Base-by-base conservation (phyloP, 2,113 vertebrate genomes). In the Halichoerus grypus region DNA sequence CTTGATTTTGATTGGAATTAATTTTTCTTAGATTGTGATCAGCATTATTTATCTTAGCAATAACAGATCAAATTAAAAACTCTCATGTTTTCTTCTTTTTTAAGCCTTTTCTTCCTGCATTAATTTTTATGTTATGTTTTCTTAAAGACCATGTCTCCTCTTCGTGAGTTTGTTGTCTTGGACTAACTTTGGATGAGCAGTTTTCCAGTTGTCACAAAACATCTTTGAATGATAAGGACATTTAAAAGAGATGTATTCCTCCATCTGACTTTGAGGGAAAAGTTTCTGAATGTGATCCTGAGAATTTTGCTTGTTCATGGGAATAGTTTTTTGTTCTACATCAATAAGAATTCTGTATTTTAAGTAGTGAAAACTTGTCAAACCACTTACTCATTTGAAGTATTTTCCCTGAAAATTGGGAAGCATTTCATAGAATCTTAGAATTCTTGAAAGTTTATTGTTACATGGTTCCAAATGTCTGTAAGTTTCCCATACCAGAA, bases 361-460 rank as follows among this genome's bases (percentile, higher is more conserved):
- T 81, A 96, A 71, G 33, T 96, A 88, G 36, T 91, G 16, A 85
- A 96, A 90, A 94, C 59, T 97, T 91, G 10, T 67, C 53, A 94
- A 72, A 53, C 74, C 24, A 61, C 69, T 71, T 95, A 90, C 33
- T 88, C 24, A 72, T 84, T 83, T 96, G 13, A 81, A 74, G 7
- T 92, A 74, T 71, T 93, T 93, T 69, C 28, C 59, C 51, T 63
- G 42, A 90, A 94, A 84, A 91, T 61, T 96, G 7, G 10, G 12
- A 79, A 71, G 31, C 77, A 82, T 85, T 96, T 91, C 21, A 97
- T 36, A 93, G 63, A 69, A 96, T 82, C 92, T 83, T 88, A 79
- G 90, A 94, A 8, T 74, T 90, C 65, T 89, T 91, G 14, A 90
- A 92, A 42, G 55, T 49, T 88, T 84, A 94, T 88, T 84, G 16